phyloP scores from a whole-genome alignment of 1,140 invertebrate species.

The Drosophila micromelanica region DNA sequence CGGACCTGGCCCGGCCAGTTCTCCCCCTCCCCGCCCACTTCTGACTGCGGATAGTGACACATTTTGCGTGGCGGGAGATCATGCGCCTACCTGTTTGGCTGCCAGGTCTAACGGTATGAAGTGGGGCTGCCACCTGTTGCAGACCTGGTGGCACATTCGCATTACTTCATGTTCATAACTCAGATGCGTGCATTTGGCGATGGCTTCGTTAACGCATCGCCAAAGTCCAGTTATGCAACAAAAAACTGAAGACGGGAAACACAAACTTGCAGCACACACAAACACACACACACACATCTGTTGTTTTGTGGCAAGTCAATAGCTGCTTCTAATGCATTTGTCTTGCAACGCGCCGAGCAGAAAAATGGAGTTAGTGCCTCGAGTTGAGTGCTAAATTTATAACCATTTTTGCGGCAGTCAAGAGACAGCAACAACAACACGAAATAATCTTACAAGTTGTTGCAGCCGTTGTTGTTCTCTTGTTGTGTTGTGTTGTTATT shows the following conservation, averaged over 20 bases:
- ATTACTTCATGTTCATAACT: slow-evolving; percentile 81
- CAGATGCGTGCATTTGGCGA: slow-evolving; percentile 58
- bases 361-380: slow-evolving; percentile 63
- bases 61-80: slow-evolving; percentile 43
- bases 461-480: slow-evolving; percentile 33
- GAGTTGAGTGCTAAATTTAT: slow-evolving; percentile 74
- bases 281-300: background rate
- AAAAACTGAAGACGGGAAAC: slow-evolving; percentile 37
- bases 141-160: slow-evolving; percentile 66
- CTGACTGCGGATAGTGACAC: slow-evolving; percentile 32
- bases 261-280: slow-evolving; percentile 39
- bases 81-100: slow-evolving; percentile 55
- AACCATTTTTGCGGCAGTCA: slow-evolving; percentile 54
- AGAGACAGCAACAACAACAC: slow-evolving; percentile 49
- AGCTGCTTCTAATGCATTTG: slow-evolving; percentile 74
- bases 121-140: slow-evolving; percentile 67
- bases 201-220: slow-evolving; percentile 78
- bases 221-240: slow-evolving; percentile 81
- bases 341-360: slow-evolving; percentile 41
- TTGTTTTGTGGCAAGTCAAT: slow-evolving; percentile 45
- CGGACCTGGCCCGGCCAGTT: slow-evolving; percentile 27
- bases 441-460: slow-evolving; percentile 34
- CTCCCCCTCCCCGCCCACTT: background rate
- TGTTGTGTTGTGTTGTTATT: slow-evolving; percentile 30
- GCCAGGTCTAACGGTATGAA: slow-evolving; percentile 58